Base-by-base conservation (phyloP, 2,113 vertebrate genomes). In the Elanoides forficatus region DNA sequence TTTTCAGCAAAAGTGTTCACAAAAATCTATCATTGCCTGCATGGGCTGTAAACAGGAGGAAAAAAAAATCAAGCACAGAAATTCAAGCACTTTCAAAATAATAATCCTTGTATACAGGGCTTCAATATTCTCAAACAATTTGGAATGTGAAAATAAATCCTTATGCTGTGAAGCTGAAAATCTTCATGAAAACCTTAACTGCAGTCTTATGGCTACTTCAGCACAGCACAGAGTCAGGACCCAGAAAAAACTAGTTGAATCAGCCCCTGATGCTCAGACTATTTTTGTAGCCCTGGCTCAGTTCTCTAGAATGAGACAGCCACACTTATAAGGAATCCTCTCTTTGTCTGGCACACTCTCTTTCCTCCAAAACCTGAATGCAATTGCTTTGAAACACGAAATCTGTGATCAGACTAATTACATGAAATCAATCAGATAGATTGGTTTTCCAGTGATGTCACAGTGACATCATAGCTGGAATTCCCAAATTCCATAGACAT, bases 1-100 rank as follows among this genome's bases (percentile, higher is more conserved):
- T 89, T 79, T 91, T 95, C 89, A 93, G 73, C 27, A 94, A 91
- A 88, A 91, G 40, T 23, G 25, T 89, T 94, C 93, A 91, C 30
- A 80, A 85, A 70, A 85, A 94, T 85, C 58, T 79, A 20, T 85
- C 62, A 43, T 55, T 0, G 2, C 25, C 50, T 74, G 15, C 71
- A 58, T 20, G 47, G 66, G 20, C 29, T 86, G 56, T 86, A 90
- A 92, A 90, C n/a, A 78, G 55, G 67, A 90, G 42, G 15, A 0
- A 9, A 56, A 80, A 79, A 67, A 45, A 27, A 22, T 19, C 66
- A 65, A 59, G 52, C 6, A 30, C 29, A 85, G 38, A 90, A 81
- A 81, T 62, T 22, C 0, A 0, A 86, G 59, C 27, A 34, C 29
- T 80, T 94, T 86, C 52, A 67, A 95, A 95, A 71, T 50, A 86